Base-by-base conservation (phyloP, 2,888 invertebrate species). In the Cetonia aurata region DNA sequence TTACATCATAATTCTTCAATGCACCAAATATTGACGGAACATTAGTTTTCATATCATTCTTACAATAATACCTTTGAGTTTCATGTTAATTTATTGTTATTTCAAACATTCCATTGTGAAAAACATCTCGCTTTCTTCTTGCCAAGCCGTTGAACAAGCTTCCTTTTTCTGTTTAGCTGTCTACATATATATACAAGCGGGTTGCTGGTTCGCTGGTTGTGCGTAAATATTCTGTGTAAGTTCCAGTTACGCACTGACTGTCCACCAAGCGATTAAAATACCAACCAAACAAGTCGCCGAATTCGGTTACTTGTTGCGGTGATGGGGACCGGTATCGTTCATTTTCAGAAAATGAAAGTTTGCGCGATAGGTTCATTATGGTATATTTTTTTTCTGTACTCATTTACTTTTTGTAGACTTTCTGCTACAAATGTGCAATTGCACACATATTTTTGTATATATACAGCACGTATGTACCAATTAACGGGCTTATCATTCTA, bases 221-320 rank as follows among this genome's bases (percentile, higher is more conserved):
- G 57, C 42, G 19, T 57, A 19, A 0, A 13, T 6, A 17, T 57
- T 57, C 12, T 6, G 15, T 42, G 12, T 57, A 42, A 19, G 57
- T 57, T 57, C 33, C n/a, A 57, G 42, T 19, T 1, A 42, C n/a
- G 6, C 10, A 2, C 31, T 33, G n/a, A n/a, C n/a, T 17, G 57
- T 42, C 3, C 8, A 37, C 37, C 1, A 42, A 42, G 19, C 57
- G 3, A 57, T 57, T 57, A 19, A 57, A 57, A 57, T 25, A 57
- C 57, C 42, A 17, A 57, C 57, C 42, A 10, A 42, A 57, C 57
- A 41, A 41, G 57, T 57, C 57, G 10, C 57, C 66, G 55, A 48
- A 69, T 69, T 57, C 42, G 50, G 59, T 60, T 60, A 48, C 60
- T 55, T 37, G 67, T 19, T 10, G 57, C 44, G 3, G 42, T 42